These are phyloP conservation scores for Fregetta grallaria DNA, from an alignment of 2,113 vertebrate genomes.

Conservation along the genomic window DNA sequence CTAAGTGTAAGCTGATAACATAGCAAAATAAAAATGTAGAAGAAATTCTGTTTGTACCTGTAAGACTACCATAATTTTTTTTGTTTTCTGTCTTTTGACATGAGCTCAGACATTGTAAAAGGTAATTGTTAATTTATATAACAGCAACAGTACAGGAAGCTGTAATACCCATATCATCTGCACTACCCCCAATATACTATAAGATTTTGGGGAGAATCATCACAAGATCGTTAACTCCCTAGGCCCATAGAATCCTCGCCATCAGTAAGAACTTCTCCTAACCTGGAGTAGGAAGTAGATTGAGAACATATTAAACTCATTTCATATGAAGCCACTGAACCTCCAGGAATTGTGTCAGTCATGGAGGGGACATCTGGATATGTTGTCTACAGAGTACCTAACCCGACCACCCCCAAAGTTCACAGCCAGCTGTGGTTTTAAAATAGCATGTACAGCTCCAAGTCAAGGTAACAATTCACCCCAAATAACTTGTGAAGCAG, in stretches of 20 bases:
- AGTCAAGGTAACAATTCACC: background rate
- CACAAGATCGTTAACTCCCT: fast-evolving
- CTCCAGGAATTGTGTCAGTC: background rate
- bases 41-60: background rate
- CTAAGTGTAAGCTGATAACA: background rate
- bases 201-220: background rate
- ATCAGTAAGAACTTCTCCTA: background rate
- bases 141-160: background rate
- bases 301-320: background rate
- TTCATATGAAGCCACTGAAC: background rate
- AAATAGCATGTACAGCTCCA: background rate
- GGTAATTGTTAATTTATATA: background rate
- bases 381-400: background rate
- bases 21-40: conserved; percentile 29
- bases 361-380: background rate
- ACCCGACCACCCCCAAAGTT: too few species aligned
- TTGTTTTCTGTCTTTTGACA: background rate
- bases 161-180: background rate
- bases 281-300: background rate
- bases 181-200: background rate
- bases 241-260: background rate
- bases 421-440: background rate
- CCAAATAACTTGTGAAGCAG: background rate
- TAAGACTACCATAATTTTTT: background rate
- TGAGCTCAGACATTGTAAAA: background rate